phyloP scores from a whole-genome alignment of 2,888 invertebrate species.

The Tuta absoluta region DNA sequence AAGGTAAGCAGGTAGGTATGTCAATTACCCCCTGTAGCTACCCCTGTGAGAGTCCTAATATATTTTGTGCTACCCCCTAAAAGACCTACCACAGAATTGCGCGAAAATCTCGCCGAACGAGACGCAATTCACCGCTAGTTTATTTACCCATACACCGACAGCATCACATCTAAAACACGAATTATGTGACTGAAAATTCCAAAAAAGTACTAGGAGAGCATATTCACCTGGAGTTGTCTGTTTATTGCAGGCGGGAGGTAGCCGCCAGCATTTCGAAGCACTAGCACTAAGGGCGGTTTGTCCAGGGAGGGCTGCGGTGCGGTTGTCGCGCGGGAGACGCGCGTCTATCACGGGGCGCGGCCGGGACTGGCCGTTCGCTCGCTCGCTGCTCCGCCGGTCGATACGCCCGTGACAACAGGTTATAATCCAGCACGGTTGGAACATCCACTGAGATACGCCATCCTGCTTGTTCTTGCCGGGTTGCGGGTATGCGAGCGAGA shows the following conservation, averaged over 20 bases:
- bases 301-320: background rate
- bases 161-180: background rate
- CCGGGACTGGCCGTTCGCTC: conserved; percentile 55
- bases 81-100: background rate
- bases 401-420: conserved; percentile 70
- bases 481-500: background rate
- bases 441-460: background rate
- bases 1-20: background rate
- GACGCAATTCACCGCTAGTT: background rate
- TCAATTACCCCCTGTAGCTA: background rate
- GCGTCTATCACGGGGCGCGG: conserved; percentile 42
- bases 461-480: conserved; percentile 19
- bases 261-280: conserved; percentile 62
- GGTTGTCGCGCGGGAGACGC: conserved; percentile 28
- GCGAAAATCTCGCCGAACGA: background rate
- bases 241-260: conserved; percentile 61
- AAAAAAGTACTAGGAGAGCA: background rate
- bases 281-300: conserved; percentile 27
- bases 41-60: too few relatives aligned
- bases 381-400: conserved; percentile 54
- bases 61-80: too few relatives aligned
- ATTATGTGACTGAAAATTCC: background rate
- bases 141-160: background rate
- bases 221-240: conserved; percentile 57
- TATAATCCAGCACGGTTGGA: conserved; percentile 37